Percentiles rank a stretch among this genome's conserved stretches.
Conservation (phyloP, 2,888 invertebrate genomes). For the Phania funesta region DNA sequence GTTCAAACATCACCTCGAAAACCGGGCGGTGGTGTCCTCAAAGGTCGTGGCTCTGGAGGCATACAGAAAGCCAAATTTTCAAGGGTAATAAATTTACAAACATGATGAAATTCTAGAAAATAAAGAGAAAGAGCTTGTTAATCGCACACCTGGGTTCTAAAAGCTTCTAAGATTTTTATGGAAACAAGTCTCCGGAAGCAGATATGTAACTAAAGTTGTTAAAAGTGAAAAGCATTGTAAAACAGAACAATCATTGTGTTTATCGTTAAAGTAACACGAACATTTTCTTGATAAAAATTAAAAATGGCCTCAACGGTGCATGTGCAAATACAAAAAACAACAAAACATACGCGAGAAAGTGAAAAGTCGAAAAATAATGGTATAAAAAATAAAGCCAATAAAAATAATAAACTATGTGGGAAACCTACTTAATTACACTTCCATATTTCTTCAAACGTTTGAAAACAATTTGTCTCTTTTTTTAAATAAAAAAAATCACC, state of each 20-base stretch:
- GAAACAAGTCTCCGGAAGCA: slow-evolving; percentile 65
- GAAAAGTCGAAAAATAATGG: slow-evolving; percentile 30
- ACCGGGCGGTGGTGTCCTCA: slow-evolving; percentile 81
- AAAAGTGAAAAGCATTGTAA: background rate
- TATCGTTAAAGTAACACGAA: background rate
- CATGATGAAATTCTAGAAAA: slow-evolving; percentile 64
- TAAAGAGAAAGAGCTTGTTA: slow-evolving; percentile 43
- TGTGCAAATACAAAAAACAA: slow-evolving; percentile 38
- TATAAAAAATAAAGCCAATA: slow-evolving; percentile 6
- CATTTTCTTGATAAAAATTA: slow-evolving; percentile 11
- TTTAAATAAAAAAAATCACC: slow-evolving; percentile 14
- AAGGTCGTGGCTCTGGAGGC: slow-evolving; percentile 84
- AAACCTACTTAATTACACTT: slow-evolving; percentile 42
- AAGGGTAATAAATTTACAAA: slow-evolving; percentile 76
- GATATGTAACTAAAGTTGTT: slow-evolving; percentile 45
- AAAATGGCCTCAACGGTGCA: slow-evolving; percentile 61
- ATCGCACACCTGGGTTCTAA: slow-evolving; percentile 50
- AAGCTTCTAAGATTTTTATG: slow-evolving; percentile 38
- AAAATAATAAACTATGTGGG: slow-evolving; percentile 8
- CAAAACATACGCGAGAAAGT: slow-evolving; percentile 6
- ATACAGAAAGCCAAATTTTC: slow-evolving; percentile 82
- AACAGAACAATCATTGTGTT: slow-evolving; percentile 13
- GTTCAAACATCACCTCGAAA: slow-evolving; percentile 84
- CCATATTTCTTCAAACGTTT: slow-evolving; percentile 14
- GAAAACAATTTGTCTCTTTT: slow-evolving; percentile 23